Evolutionary conservation across 2,888 invertebrate species (phyloP).

Genomic region (Brachylomia viminalis): DNA sequence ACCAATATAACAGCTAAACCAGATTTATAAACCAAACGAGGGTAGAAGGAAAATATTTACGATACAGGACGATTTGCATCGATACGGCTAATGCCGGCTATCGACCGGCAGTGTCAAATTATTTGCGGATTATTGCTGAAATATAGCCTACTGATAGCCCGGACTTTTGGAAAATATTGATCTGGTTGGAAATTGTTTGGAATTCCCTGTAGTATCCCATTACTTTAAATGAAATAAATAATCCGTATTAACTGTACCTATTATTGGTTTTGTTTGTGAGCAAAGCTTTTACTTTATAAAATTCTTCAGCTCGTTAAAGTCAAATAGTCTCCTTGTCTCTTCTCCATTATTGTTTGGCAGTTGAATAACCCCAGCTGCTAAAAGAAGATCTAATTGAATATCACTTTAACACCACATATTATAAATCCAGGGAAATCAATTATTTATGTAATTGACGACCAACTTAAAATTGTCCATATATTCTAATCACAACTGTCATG

Average conservation of each 20-base stretch:
- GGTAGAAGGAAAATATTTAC: constrained; percentile 61
- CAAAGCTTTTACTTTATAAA: neutral
- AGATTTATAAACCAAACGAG: constrained; percentile 62
- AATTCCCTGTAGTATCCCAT: neutral
- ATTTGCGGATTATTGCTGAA: constrained; percentile 62
- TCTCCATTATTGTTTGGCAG: neutral
- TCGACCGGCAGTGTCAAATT: constrained; percentile 57
- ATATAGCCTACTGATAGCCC: constrained; percentile 49
- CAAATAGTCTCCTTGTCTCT: neutral
- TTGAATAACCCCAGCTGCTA: neutral
- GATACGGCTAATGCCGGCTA: constrained; percentile 56
- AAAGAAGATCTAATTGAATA: neutral
- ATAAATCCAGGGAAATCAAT: neutral
- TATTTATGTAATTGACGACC: neutral
- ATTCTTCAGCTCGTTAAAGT: neutral
- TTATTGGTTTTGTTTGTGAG: neutral
- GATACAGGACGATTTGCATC: constrained; percentile 63
- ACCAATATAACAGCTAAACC: constrained; percentile 50
- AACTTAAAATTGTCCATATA: neutral
- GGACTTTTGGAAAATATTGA: constrained; percentile 37
- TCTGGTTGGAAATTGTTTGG: constrained; percentile 11
- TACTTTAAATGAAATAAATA: neutral
- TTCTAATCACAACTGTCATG: neutral
- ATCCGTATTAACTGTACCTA: neutral
- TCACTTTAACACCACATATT: neutral